phyloP scores from a whole-genome alignment of 2,113 vertebrate species.

The Halcyon senegalensis region DNA sequence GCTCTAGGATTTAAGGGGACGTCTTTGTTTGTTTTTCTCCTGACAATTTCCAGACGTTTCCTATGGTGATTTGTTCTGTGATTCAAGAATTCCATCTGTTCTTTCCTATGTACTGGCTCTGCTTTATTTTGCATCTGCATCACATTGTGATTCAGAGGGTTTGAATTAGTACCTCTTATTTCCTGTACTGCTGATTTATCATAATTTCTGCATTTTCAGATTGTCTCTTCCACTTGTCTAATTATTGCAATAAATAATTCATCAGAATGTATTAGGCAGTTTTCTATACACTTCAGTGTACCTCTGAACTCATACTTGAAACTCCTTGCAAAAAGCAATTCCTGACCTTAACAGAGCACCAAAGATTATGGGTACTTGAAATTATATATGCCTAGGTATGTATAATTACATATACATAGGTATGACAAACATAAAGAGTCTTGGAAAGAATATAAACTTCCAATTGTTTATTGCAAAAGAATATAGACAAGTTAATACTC shows the following conservation, averaged over 20 bases:
- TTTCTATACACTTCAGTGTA: neutral
- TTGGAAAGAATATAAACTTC: neutral
- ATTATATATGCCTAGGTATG: too few relatives aligned
- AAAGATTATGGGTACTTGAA: neutral
- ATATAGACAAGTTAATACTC: neutral
- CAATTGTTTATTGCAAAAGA: neutral
- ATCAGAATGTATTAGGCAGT: neutral
- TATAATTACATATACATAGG: neutral
- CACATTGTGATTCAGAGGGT: neutral
- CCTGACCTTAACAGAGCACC: neutral
- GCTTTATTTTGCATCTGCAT: neutral
- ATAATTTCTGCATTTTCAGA: neutral
- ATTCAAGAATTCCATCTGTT: constrained; percentile 8
- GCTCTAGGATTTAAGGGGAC: neutral
- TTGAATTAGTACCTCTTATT: neutral
- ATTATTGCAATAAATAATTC: neutral
- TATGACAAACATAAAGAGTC: neutral
- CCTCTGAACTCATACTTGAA: neutral
- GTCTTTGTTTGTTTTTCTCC: constrained; percentile 8
- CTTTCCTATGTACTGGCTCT: neutral
- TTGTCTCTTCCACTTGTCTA: neutral
- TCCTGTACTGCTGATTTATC: neutral
- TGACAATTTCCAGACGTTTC: constrained; percentile 44
- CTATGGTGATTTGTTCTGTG: neutral
- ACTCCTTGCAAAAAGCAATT: neutral